Base-by-base conservation (phyloP, 2,888 invertebrate species). In the Danaus chrysippus region DNA sequence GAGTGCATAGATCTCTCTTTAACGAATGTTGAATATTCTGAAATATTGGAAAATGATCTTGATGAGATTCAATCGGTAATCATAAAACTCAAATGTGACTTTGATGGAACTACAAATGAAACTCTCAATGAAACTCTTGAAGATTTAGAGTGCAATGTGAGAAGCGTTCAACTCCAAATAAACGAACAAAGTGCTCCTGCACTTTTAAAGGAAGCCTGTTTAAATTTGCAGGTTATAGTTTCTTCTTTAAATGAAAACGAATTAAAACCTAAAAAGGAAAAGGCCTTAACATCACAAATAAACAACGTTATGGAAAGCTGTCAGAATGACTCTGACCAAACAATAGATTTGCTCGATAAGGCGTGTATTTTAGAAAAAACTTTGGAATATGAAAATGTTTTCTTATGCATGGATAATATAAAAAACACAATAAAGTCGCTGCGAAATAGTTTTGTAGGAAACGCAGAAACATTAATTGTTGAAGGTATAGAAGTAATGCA, bases 71-170 rank as follows among this genome's bases (percentile, higher is more conserved):
- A 90, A 76, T 85, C 84, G 19, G 83, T 90, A 2, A 86, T 90
- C 13, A 88, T 91, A 42, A 87, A 89, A 76, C 72, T 90, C 3
- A 90, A 89, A 70, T 74, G 79, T 64, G 85, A 89, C 68, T 86
- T 82, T 65, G 86, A 86, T 67, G 80, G 81, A 44, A 72, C 75
- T 60, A 71, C 71, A 13, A 84, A 82, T 74, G 87, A 89, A 65
- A 76, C 82, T 73, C 81, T 90, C 68, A 86, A 85, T 79, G 91
- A 91, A 73, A 86, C 87, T 76, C 84, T 92, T 70, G 86, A 89
- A 71, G 91, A 91, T 72, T 84, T 91, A 83, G 91, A 91, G 80
- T 90, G 90, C 79, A 87, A 85, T 74, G 87, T 90, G 74, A 87
- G 90, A 71, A 90, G 89, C 80, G 87, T 90, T 5, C 89, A 89